These are phyloP conservation scores for Oryzaephilus surinamensis DNA, from an alignment of 1,140 invertebrate species.

Conservation along the genomic window DNA sequence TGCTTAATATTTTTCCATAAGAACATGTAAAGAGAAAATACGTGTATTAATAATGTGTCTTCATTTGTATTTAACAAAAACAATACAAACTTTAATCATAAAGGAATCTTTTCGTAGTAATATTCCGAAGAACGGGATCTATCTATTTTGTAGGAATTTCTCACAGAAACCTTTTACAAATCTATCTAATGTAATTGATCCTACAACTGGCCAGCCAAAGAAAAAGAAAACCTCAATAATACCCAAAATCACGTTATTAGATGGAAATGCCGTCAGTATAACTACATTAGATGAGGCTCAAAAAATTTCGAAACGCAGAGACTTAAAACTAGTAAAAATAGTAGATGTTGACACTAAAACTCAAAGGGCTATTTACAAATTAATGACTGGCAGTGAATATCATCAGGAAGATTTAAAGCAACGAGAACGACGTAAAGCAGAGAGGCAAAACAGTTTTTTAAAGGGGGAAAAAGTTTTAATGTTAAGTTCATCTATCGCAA, in stretches of 20 bases:
- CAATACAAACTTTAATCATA: too few species aligned
- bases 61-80: too few species aligned
- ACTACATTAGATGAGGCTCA: constrained; percentile 43
- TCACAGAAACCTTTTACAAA: neutral
- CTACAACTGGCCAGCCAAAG: constrained; percentile 7
- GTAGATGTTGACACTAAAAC: constrained; percentile 50
- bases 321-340: constrained; percentile 53
- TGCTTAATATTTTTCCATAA: too few species aligned
- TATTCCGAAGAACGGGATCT: too few species aligned
- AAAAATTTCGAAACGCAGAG: constrained; percentile 47
- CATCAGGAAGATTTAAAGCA: constrained; percentile 34
- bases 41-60: too few species aligned
- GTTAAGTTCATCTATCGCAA: constrained; percentile 46
- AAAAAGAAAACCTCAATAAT: constrained; percentile 23
- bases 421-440: constrained; percentile 24
- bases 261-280: constrained; percentile 20
- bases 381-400: constrained; percentile 35
- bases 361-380: constrained; percentile 50
- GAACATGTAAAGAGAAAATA: too few species aligned
- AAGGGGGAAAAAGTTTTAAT: constrained; percentile 50
- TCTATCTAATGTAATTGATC: constrained; percentile 1
- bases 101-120: too few species aligned
- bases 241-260: constrained; percentile 32
- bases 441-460: constrained; percentile 22
- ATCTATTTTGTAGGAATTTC: too few species aligned